Base-by-base conservation (phyloP, 2,888 invertebrate species). In the Gortyna flavago region DNA sequence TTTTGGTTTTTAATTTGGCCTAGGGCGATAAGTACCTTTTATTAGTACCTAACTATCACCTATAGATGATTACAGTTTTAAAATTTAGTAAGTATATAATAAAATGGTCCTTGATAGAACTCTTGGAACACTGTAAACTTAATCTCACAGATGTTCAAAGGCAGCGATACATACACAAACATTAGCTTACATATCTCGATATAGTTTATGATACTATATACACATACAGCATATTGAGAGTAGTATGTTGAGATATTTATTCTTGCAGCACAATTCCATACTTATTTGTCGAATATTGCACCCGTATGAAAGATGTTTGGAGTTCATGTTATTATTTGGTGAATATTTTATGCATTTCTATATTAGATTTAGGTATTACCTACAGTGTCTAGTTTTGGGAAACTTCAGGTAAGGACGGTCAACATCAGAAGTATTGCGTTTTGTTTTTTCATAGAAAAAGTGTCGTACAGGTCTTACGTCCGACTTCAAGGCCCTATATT, bases 211-310 rank as follows among this genome's bases (percentile, higher is more conserved):
- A 76, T 67, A n/a, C n/a, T n/a, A n/a, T n/a, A n/a, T n/a, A n/a
- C n/a, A n/a, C n/a, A n/a, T n/a, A 54, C 62, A 62, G 61, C 25
- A 62, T 75, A 68, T 73, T 70, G 83, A 41, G 57, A 51, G n/a
- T 44, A 69, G 59, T 32, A 62, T 41, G 59, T 69, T 41, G 38
- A 35, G 9, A 29, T 77, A 59, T 85, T 77, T 76, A 54, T 51
- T 54, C 16, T 51, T 18, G 35, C 18, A 48, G 35, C 18, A 51
- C 9, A 64, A 21, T 66, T 61, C 68, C 59, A 64, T 82, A 77
- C 85, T 83, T 82, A 77, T 83, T 83, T 82, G 77, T 77, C 13
- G 38, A 71, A 71, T 65, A 51, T 66, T 83, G 54, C 32, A 72
- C 16, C 21, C n/a, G n/a, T 57, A 25, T 29, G 54, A 41, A 57